Evolutionary conservation across 2,888 invertebrate genomes (phyloP).

Genomic region (Cetonia aurata): DNA sequence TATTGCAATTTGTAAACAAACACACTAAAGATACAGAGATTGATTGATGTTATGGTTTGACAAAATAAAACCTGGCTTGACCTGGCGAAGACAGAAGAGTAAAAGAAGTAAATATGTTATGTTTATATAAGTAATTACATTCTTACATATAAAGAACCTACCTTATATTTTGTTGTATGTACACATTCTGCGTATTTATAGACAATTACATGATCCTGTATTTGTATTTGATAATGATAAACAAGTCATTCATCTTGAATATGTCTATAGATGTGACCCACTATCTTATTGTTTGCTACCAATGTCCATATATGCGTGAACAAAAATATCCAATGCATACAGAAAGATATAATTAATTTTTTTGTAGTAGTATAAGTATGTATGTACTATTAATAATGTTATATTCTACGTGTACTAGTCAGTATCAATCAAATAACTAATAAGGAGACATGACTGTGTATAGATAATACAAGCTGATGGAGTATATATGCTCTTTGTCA

Average conservation of each 20-base stretch:
- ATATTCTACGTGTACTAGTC: neutral
- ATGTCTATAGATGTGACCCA: constrained; percentile 1
- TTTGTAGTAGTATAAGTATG: constrained; percentile 4
- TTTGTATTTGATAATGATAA: constrained; percentile 15
- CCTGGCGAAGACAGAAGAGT: too few relatives aligned
- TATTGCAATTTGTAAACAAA: too few relatives aligned
- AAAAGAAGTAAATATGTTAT: too few relatives aligned
- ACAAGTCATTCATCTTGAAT: constrained; percentile 17
- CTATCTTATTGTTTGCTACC: constrained; percentile 5
- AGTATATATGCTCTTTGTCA: constrained; percentile 19
- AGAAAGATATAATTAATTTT: constrained; percentile 10
- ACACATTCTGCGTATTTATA: too few relatives aligned
- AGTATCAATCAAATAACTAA: neutral
- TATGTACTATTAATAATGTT: constrained; percentile 1
- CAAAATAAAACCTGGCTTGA: too few relatives aligned
- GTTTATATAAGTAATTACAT: too few relatives aligned
- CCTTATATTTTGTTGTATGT: too few relatives aligned
- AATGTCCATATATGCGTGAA: neutral
- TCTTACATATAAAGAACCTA: too few relatives aligned
- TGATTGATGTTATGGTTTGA: too few relatives aligned
- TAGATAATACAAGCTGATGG: constrained; percentile 13
- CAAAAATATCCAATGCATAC: neutral
- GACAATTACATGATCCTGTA: too few relatives aligned
- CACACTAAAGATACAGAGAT: too few relatives aligned
- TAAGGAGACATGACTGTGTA: neutral